phyloP scores from a whole-genome alignment of 2,113 vertebrate species.

The Polypterus senegalus region DNA sequence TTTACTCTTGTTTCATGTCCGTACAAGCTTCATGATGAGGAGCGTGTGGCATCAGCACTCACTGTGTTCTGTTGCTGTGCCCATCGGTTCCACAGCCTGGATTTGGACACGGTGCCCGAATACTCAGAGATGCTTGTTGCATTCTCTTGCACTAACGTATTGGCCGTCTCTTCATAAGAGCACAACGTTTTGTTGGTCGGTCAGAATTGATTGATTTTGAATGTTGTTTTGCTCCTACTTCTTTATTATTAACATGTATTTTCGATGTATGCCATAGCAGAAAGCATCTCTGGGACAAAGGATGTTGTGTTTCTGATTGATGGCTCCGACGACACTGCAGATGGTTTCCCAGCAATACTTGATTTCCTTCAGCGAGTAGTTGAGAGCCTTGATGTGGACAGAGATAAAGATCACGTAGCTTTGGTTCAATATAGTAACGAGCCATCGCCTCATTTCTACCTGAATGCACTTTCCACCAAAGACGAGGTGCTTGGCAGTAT shows the following conservation, averaged over 20 bases:
- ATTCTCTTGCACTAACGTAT: too few species aligned
- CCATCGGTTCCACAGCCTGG: too few species aligned
- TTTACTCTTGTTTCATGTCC: too few species aligned
- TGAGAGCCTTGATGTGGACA: conserved; percentile 31
- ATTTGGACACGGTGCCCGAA: too few species aligned
- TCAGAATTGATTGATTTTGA: too few species aligned
- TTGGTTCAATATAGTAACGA: conserved; percentile 42
- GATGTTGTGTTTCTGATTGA: conserved; percentile 39
- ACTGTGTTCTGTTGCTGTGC: too few species aligned
- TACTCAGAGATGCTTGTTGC: too few species aligned
- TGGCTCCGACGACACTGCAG: conserved; percentile 7
- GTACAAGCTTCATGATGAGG: too few species aligned
- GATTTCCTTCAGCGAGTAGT: conserved; percentile 24
- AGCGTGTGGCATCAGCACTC: too few species aligned
- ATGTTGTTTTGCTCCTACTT: too few species aligned
- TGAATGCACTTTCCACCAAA: conserved; percentile 38
- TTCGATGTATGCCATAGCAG: conserved; percentile 40
- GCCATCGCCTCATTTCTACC: conserved; percentile 34
- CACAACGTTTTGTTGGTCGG: too few species aligned
- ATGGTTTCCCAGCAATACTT: conserved; percentile 20
- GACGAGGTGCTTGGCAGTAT: conserved; percentile 25
- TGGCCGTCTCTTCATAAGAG: too few species aligned
- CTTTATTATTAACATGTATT: conserved; percentile 18
- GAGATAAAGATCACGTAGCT: conserved; percentile 34
- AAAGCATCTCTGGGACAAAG: conserved; percentile 44